Conservation (phyloP, 2,113 vertebrate species). For the Perccottus glenii region DNA sequence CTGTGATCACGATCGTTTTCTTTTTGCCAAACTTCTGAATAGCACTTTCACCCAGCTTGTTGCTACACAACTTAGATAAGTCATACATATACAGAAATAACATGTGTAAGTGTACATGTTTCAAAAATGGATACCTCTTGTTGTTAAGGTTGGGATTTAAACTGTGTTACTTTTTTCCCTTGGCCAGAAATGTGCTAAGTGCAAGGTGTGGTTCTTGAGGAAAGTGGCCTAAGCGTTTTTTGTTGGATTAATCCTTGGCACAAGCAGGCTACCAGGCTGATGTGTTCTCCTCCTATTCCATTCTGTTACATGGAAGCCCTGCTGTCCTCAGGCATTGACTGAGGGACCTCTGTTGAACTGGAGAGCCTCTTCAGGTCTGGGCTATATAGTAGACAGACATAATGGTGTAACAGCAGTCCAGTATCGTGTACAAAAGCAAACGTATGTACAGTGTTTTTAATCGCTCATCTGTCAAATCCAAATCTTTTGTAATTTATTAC, state of each 20-base stretch:
- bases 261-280: constrained; percentile 51
- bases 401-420: constrained; percentile 53
- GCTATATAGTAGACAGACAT: constrained; percentile 56
- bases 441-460: constrained; percentile 80
- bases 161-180: constrained; percentile 64
- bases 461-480: constrained; percentile 70
- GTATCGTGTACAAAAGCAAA: constrained; percentile 72
- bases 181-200: constrained; percentile 40
- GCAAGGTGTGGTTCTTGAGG: constrained; percentile 36
- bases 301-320: constrained; percentile 18
- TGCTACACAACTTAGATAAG: constrained; percentile 55
- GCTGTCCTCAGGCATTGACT: constrained; percentile 8
- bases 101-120: constrained; percentile 66
- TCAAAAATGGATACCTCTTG: constrained; percentile 76
- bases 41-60: constrained; percentile 76
- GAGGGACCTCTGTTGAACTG: constrained; percentile 47
- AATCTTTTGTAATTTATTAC: constrained; percentile 71
- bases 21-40: constrained; percentile 70
- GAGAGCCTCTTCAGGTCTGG: constrained; percentile 19
- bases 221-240: constrained; percentile 52
- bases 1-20: constrained; percentile 60
- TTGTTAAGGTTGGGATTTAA: constrained; percentile 64
- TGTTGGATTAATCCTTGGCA: constrained; percentile 24
- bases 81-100: constrained; percentile 66
- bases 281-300: constrained; percentile 4